Conservation (phyloP, 1,140 invertebrate species). For the Lysiphlebus fabarum region DNA sequence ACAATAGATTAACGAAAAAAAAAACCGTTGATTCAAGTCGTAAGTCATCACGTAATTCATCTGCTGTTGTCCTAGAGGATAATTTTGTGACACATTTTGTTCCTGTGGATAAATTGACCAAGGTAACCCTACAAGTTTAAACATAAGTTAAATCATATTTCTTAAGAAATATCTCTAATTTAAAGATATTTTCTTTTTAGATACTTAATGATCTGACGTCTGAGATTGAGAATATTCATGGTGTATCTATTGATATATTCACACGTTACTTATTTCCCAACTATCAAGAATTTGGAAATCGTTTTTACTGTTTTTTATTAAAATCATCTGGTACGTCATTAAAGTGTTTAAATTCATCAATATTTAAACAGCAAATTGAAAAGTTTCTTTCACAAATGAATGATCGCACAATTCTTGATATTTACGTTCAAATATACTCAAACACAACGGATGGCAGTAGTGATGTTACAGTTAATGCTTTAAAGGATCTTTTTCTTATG, state of each 20-base stretch:
- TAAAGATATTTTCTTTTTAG: no score
- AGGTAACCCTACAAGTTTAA: constrained; percentile 10
- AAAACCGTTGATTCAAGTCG: neutral
- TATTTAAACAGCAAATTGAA: constrained; percentile 70
- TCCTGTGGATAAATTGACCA: constrained; percentile 23
- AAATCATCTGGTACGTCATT: constrained; percentile 60
- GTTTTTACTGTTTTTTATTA: constrained; percentile 65
- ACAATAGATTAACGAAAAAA: constrained; percentile 9
- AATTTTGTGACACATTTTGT: constrained; percentile 23
- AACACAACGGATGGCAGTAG: constrained; percentile 48
- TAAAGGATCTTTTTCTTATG: constrained; percentile 64
- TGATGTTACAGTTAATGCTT: constrained; percentile 58
- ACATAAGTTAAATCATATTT: no score
- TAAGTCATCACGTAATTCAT: constrained; percentile 15
- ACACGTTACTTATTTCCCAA: constrained; percentile 75
- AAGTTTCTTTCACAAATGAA: constrained; percentile 66
- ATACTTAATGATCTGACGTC: no score
- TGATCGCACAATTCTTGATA: constrained; percentile 63
- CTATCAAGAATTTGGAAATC: constrained; percentile 68
- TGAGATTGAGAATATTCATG: constrained; percentile 1
- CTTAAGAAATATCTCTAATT: no score
- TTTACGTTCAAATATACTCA: constrained; percentile 65
- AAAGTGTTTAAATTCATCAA: constrained; percentile 58
- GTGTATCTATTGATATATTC: constrained; percentile 36
- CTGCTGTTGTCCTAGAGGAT: constrained; percentile 16